These are phyloP conservation scores for Cataglyphis cursor DNA, from an alignment of 2,888 invertebrate genomes.

Conservation along the genomic window DNA sequence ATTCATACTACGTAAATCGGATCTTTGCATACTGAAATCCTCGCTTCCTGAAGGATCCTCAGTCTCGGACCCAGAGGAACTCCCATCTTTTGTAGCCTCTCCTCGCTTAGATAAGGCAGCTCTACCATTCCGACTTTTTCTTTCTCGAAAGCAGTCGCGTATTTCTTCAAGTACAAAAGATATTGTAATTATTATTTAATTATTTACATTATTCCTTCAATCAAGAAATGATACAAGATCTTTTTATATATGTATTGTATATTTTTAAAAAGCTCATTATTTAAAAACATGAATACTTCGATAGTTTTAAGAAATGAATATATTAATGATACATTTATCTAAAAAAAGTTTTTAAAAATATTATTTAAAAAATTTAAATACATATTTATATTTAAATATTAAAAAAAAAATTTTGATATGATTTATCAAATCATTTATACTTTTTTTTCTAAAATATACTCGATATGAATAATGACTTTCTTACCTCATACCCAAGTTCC, in stretches of 20 bases:
- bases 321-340: not conserved
- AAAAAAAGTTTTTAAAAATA: not conserved
- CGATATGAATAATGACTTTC: slow-evolving; percentile 34
- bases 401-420: too few species aligned
- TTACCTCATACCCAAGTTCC: slow-evolving; percentile 96
- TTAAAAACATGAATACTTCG: not conserved
- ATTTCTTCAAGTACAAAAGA: slow-evolving; percentile 90
- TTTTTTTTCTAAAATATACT: not conserved
- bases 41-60: slow-evolving; percentile 95
- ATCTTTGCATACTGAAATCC: slow-evolving; percentile 89
- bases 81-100: slow-evolving; percentile 94
- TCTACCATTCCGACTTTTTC: slow-evolving; percentile 97
- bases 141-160: slow-evolving; percentile 93
- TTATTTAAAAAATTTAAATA: too few species aligned
- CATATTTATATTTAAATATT: too few species aligned
- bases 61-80: slow-evolving; percentile 96
- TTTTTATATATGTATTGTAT: not conserved
- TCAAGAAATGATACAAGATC: not conserved
- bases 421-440: not conserved
- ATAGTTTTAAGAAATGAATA: not conserved
- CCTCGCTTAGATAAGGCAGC: slow-evolving; percentile 96
- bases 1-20: slow-evolving; percentile 88
- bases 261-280: not conserved
- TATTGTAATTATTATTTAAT: slow-evolving; percentile 14
- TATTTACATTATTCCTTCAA: not conserved